Percentiles rank a stretch among this genome's conserved stretches.
Conservation (phyloP, 2,888 invertebrate genomes). For the Pardosa pseudoannulata region DNA sequence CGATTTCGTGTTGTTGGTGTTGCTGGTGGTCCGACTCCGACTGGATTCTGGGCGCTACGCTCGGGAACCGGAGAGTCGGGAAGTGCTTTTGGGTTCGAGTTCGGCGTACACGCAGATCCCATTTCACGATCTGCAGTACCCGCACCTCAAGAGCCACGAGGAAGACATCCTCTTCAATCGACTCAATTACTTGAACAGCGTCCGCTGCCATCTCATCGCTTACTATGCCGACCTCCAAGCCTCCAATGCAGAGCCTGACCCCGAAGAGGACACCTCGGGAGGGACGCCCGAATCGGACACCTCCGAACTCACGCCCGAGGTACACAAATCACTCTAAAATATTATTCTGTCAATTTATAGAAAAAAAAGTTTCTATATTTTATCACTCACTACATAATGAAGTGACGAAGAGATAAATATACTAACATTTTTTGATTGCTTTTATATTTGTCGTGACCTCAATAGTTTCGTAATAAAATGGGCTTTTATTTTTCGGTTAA, state of each 20-base stretch:
- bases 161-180: conserved; percentile 41
- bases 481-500: no score
- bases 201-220: conserved; percentile 23
- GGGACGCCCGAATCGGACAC: neutral
- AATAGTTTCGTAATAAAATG: no score
- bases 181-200: conserved; percentile 39
- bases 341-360: no score
- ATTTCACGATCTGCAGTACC: conserved; percentile 46
- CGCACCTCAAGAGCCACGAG: conserved; percentile 59
- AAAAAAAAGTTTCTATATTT: no score
- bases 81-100: conserved; percentile 72
- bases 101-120: conserved; percentile 72
- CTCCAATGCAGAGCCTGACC: no score
- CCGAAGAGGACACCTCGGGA: no score
- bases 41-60: conserved; percentile 83
- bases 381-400: no score
- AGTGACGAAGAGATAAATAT: no score
- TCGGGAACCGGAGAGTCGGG: conserved; percentile 56
- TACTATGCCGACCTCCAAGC: conserved; percentile 27
- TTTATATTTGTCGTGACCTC: no score
- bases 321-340: no score
- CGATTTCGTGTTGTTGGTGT: conserved; percentile 87
- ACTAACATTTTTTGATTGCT: no score
- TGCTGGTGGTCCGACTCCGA: conserved; percentile 88
- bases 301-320: conserved; percentile 41